Base-by-base conservation (phyloP, 2,797 vertebrate genomes). In the Oryzias sinensis region DNA sequence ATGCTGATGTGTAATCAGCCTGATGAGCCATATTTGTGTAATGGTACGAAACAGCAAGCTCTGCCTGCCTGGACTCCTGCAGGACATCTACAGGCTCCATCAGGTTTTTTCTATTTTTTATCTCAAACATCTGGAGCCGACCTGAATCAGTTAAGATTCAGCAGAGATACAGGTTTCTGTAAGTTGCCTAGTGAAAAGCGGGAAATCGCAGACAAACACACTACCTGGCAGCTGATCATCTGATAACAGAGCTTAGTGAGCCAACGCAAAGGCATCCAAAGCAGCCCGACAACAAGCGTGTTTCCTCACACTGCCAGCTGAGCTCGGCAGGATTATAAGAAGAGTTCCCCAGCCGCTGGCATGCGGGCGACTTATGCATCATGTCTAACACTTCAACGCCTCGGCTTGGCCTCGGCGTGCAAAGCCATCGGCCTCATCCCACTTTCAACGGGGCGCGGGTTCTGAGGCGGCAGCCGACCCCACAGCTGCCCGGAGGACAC, bases 1-100 rank as follows among this genome's bases (percentile, higher is more conserved):
- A 46, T 74, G 56, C 75, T 66, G 66, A 80, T 72, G 75, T 87
- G 79, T 80, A 81, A 87, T 85, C 41, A 62, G 65, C 68, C 70
- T 79, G 76, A 81, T 77, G 77, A 84, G 62, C 68, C 49, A 49
- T 76, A 74, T 70, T 37, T 66, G 64, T 67, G 64, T 72, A 70
- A 81, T 62, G 46, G 74, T 22, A 79, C 43, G 50, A 72, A 68
- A 67, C 67, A 57, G 72, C 60, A 49, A 69, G 65, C 55, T 47
- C 29, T 33, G 29, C 29, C 29, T 33, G 29, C 29, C 29, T 33
- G 29, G 29, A 33, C 29, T 37, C 33, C 33, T 37, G 33, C 33
- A 37, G 33, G 33, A 37, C n/a, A n/a, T 6, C 56, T 24, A 74
- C 49, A 27, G 29, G 46, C 59, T 20, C 55, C 62, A 70, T 24